Percentiles rank a stretch among this genome's conserved stretches.
Conservation (phyloP, 37 sponge, comb jelly and placozoan species). For the Haliclona indistincta region DNA sequence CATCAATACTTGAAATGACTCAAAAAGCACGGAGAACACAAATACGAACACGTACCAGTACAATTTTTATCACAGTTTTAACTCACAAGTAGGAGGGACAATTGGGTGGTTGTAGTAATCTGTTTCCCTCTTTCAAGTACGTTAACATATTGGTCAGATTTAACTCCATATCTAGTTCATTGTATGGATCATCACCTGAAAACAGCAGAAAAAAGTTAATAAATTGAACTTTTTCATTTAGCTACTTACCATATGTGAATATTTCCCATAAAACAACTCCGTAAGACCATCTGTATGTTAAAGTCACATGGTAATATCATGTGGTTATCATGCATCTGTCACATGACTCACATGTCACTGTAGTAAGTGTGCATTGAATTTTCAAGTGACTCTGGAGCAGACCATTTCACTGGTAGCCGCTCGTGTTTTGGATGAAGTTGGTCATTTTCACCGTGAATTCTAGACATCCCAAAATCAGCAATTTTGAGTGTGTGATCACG, state of each 20-base stretch:
- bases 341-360: conserved; percentile 76
- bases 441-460: conserved; percentile 33
- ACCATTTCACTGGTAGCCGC: conserved; percentile 75
- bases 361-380: conserved; percentile 39
- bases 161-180: conserved; percentile 6
- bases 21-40: too few relatives aligned
- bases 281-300: conserved; percentile 64
- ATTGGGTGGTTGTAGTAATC: conserved; percentile 45
- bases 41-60: too few relatives aligned
- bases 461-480: conserved; percentile 77
- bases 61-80: too few relatives aligned
- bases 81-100: conserved; percentile 62
- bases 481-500: conserved; percentile 71
- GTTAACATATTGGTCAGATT: conserved; percentile 27
- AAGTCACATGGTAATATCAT: conserved; percentile 2
- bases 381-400: conserved; percentile 68
- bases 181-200: conserved; percentile 50
- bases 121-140: conserved; percentile 54
- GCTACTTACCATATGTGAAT: conserved; percentile 60
- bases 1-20: too few relatives aligned
- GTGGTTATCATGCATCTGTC: background rate
- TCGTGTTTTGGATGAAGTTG: conserved; percentile 18
- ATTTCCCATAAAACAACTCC: conserved; percentile 81
- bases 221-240: background rate
- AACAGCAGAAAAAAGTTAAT: background rate